phyloP scores from a whole-genome alignment of 2,888 invertebrate species.

The Sceliomorpha sp. region DNA sequence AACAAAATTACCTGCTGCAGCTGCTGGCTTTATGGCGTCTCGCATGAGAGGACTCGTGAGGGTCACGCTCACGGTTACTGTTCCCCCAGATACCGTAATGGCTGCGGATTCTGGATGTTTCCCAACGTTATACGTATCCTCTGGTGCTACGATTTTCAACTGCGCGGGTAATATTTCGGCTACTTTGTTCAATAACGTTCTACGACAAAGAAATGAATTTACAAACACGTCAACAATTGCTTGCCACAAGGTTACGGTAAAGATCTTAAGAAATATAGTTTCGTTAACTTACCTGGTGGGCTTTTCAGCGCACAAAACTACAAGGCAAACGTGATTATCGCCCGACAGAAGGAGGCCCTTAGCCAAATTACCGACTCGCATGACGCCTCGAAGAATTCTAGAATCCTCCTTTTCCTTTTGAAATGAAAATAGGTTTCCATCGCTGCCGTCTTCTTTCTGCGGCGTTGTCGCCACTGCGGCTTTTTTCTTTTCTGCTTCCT shows the following conservation, averaged over 20 bases:
- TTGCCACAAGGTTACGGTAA: too few species aligned
- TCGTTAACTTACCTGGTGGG: slow-evolving; percentile 85
- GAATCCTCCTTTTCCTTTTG: slow-evolving; percentile 84
- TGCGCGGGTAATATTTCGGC: slow-evolving; percentile 91
- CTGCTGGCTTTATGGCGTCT: slow-evolving; percentile 82
- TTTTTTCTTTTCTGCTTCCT: slow-evolving; percentile 82
- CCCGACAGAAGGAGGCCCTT: slow-evolving; percentile 94
- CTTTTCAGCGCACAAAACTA: slow-evolving; percentile 96
- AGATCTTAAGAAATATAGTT: too few species aligned
- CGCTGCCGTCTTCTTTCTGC: slow-evolving; percentile 87
- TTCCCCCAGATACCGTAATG: slow-evolving; percentile 89
- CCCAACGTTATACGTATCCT: slow-evolving; percentile 90
- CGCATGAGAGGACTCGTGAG: slow-evolving; percentile 96
- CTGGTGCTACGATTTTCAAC: slow-evolving; percentile 86
- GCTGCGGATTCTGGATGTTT: slow-evolving; percentile 92
- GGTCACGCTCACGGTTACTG: slow-evolving; percentile 91
- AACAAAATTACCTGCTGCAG: slow-evolving; percentile 74
- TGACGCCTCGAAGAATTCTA: slow-evolving; percentile 95
- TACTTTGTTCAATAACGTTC: slow-evolving; percentile 91
- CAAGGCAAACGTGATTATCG: slow-evolving; percentile 94
- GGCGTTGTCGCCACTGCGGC: slow-evolving; percentile 69
- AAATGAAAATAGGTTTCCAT: slow-evolving; percentile 85
- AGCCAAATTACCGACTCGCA: slow-evolving; percentile 96
- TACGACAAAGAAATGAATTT: slow-evolving; percentile 55
- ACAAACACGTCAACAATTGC: too few species aligned